These are phyloP conservation scores for Sclerodermus sp. DNA, from an alignment of 2,888 invertebrate species.

Conservation along the genomic window DNA sequence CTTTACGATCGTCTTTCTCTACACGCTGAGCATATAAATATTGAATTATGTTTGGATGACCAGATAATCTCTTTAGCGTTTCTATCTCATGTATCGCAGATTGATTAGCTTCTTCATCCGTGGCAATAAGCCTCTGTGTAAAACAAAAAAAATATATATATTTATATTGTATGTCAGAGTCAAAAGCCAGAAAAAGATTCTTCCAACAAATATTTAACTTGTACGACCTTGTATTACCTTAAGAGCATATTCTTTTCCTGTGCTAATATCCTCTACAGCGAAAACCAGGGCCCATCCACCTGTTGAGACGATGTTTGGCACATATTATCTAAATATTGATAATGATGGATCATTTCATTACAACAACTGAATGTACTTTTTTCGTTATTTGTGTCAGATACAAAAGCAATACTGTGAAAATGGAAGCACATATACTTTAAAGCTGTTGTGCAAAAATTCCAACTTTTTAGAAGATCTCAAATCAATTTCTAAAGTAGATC, in stretches of 20 bases:
- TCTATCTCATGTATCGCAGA: slow-evolving; percentile 82
- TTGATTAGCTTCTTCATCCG: slow-evolving; percentile 78
- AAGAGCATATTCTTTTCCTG: slow-evolving; percentile 88
- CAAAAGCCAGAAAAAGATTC: too few species aligned
- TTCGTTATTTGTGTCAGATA: slow-evolving; percentile 2
- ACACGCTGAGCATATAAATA: slow-evolving; percentile 75
- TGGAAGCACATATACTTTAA: background rate
- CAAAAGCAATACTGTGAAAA: background rate
- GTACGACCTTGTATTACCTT: slow-evolving; percentile 64
- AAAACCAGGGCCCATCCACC: slow-evolving; percentile 97
- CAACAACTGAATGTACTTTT: slow-evolving; percentile 7
- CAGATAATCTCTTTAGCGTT: slow-evolving; percentile 82
- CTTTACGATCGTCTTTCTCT: slow-evolving; percentile 45
- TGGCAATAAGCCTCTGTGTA: slow-evolving; percentile 74
- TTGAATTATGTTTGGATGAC: slow-evolving; percentile 89
- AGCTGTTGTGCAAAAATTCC: background rate
- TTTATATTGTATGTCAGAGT: too few species aligned
- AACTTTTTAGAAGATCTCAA: too few species aligned
- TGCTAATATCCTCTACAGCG: slow-evolving; percentile 85
- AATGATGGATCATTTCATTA: slow-evolving; percentile 13
- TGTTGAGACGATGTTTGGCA: slow-evolving; percentile 54
- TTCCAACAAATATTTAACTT: slow-evolving; percentile 2
- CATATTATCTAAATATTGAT: slow-evolving; percentile 21
- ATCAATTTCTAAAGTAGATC: too few species aligned
- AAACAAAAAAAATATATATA: slow-evolving; percentile 3